Evolutionary conservation across 2,113 vertebrate genomes (phyloP), one percentile per base, ranked within the genome.

Genomic region (Gorsachius goisagi): DNA sequence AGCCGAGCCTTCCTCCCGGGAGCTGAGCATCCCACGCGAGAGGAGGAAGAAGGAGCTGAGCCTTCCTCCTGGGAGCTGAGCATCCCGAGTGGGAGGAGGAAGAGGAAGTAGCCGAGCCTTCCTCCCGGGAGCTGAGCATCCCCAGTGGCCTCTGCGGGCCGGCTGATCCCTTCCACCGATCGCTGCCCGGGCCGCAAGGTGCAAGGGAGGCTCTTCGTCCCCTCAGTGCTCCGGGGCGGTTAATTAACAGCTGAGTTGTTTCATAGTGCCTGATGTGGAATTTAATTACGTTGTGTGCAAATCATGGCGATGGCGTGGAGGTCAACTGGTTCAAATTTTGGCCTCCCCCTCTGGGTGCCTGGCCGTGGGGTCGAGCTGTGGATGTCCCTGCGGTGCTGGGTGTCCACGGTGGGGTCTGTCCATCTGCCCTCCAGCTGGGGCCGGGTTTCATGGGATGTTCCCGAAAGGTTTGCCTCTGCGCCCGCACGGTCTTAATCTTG

Each of bases 221-320:
- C 12, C 4, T 35, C 1, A 3, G 53, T 30, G 53, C 47, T 58
- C 23, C 11, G 1, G 1, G 49, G 15, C 0, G 9, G 33, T 77
- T 81, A 30, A 84, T 82, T 75, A 82, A 12, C 0, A 3, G 74
- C 41, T n/a, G 2, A 62, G 47, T 66, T 27, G 33, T 60, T 80
- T n/a, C 2, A 0, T 14, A 6, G 37, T 22, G 17, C 12, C 28
- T 19, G 58, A 28, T 6, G 39, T 20, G 64, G 77, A 28, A 1
- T 35, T 50, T 60, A 53, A 82, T 62, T 17, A 5, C 1, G 0
- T 8, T 0, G 14, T 0, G 2, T 18, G 32, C 9, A 63, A 30
- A 19, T 28, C 23, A 6, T 0, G 0, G 1, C 11, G 30, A 6
- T 44, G 80, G 35, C 56, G n/a, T 23, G 9, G 53, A 55, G 49